Evolutionary conservation across 2,113 vertebrate genomes (phyloP), one percentile per base, ranked within the genome.

Genomic region (Dolichallabes microphthalmus): DNA sequence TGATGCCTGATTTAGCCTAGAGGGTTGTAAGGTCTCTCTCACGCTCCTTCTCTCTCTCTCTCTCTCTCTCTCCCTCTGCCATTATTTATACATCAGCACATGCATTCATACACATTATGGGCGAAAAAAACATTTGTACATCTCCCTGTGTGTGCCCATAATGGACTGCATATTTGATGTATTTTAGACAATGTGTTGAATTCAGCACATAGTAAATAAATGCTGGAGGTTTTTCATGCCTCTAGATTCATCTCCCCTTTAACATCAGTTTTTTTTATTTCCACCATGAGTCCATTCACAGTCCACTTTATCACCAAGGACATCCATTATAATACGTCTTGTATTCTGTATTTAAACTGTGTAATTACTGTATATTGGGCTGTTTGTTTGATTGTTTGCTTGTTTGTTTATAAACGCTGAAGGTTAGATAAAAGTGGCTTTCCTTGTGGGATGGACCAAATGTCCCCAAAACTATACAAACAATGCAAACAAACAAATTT

Each of bases 1-100:
- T 84, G 86, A 69, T 80, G 87, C 82, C 79, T 74, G 78, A 87
- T 87, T 85, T 68, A 69, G 83, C 87, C 89, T 74, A 60, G 69
- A 87, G 87, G 85, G 71, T 80, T 85, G 50, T 80, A 61, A 80
- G 83, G 82, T 39, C 27, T 55, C 32, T 61, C 84, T 73, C n/a
- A 14, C 20, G 60, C 64, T 60, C 76, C n/a, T 12, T 63, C 45
- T 80, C 75, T 71, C 74, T 80, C 58, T 50, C 76, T 85, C 30
- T 58, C 22, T 45, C 75, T 58, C 50, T 68, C 58, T 79, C 32
- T 55, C 50, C 25, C 22, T 50, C 71, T 22, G 20, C 32, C 76
- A 60, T 39, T 79, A 60, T 79, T 79, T 60, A 79, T 79, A 79
- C 30, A 39, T 60, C 76, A 79, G 30, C 76, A 60, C 30, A 32